Base-by-base conservation (phyloP, 2,113 vertebrate genomes). In the Rhegmatorhina hoffmannsi region DNA sequence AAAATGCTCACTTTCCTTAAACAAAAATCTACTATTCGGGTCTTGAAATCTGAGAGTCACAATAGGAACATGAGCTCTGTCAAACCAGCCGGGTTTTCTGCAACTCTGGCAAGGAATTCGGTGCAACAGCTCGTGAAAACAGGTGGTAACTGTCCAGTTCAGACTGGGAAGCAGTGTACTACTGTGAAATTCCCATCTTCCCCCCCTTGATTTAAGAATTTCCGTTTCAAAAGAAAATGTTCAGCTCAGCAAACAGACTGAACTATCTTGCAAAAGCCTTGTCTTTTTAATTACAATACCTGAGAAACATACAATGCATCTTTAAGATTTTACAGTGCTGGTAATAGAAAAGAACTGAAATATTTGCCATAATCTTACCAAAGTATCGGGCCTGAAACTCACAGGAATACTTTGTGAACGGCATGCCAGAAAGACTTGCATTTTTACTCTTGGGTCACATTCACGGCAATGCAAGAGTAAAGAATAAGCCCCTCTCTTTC, bases 131-230 rank as follows among this genome's bases (percentile, higher is more conserved):
- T 94, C 80, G 0, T 88, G 86, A 89, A 95, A 96, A 97, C 96
- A 97, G 96, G 95, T 96, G 97, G 92, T 90, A 56, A 95, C 93
- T 78, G 92, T 96, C 94, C 91, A 95, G 91, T 87, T 95, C 83
- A 91, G 80, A 91, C 62, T 92, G 85, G 83, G 94, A 97, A 95
- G 92, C 63, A 87, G 43, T 34, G 53, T 60, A 79, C 75, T 87
- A 87, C 86, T 63, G 69, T 92, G 94, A 91, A 94, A 93, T 89
- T 95, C 80, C 82, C 86, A 94, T 95, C 78, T 87, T 94, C 76
- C 94, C 86, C 84, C 72, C 86, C 60, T 56, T 81, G 62, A 83
- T 87, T 90, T 84, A 84, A 85, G 84, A 96, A 91, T 93, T 95
- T 94, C 78, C 33, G 0, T 84, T 80, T 91, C 68, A 92, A 69